Percentiles rank a stretch among this genome's conserved stretches.
phyloP scores from a whole-genome alignment of 2,888 invertebrate species.

The Ischnus inquisitorius region DNA sequence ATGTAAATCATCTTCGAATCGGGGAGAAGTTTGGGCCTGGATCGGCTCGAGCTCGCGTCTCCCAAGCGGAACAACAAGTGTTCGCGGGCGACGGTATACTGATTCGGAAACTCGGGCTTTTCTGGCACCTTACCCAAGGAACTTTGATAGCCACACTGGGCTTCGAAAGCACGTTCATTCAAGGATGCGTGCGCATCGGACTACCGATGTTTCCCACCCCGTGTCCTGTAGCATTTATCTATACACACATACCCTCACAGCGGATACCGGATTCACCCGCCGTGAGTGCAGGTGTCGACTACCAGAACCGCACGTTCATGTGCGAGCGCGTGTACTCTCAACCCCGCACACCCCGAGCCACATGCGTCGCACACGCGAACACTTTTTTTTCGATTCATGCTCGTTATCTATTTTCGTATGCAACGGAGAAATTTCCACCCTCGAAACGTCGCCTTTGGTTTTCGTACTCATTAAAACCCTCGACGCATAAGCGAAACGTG shows the following conservation, averaged over 20 bases:
- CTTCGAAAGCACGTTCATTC: conserved; percentile 79
- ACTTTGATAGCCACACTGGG: conserved; percentile 75
- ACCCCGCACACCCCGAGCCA: neutral
- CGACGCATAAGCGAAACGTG: neutral
- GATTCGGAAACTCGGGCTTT: conserved; percentile 37
- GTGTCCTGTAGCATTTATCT: neutral
- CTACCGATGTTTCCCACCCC: conserved; percentile 26
- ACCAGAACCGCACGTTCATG: neutral
- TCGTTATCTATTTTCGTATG: conserved; percentile 35
- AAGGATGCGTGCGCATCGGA: conserved; percentile 77
- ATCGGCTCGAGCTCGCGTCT: neutral
- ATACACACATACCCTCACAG: conserved; percentile 1
- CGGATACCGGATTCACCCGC: neutral
- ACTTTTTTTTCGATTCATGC: neutral
- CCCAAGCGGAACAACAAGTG: conserved; percentile 52
- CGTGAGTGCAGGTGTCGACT: neutral
- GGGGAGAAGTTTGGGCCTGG: neutral
- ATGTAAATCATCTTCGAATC: neutral
- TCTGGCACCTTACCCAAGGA: conserved; percentile 67
- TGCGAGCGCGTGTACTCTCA: neutral
- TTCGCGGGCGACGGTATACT: conserved; percentile 55
- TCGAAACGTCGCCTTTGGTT: conserved; percentile 20
- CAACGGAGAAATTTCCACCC: conserved; percentile 24
- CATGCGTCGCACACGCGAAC: neutral
- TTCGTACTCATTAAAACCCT: conserved; percentile 48